These are phyloP conservation scores for Origma solitaria DNA, from an alignment of 2,113 vertebrate genomes.

Conservation along the genomic window DNA sequence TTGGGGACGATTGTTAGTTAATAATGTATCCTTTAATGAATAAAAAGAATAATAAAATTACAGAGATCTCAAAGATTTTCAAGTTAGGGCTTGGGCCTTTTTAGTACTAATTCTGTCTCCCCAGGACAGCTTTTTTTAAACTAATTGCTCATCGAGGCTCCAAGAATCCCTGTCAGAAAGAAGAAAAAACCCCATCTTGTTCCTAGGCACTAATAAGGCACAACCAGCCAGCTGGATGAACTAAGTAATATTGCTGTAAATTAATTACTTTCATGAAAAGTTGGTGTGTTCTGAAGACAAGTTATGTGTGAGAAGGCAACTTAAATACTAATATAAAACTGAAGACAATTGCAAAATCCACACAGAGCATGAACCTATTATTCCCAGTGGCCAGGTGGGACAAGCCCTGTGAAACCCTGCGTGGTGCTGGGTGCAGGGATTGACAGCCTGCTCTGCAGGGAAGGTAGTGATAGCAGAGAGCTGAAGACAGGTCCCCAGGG, in stretches of 20 bases:
- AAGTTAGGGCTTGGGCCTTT: constrained; percentile 29
- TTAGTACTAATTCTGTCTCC: constrained; percentile 65
- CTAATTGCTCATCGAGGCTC: constrained; percentile 68
- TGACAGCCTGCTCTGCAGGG: not conserved
- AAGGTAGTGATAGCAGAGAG: not conserved
- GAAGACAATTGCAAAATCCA: constrained; percentile 4
- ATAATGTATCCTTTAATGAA: constrained; percentile 49
- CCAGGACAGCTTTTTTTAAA: constrained; percentile 52
- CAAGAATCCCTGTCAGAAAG: constrained; percentile 64
- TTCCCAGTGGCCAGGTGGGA: not conserved
- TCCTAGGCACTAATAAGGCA: constrained; percentile 70
- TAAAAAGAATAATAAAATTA: constrained; percentile 26
- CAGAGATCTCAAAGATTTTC: constrained; percentile 61
- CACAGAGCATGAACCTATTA: not conserved
- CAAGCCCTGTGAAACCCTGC: not conserved
- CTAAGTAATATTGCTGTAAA: constrained; percentile 58
- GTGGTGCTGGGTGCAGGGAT: not conserved
- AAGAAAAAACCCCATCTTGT: constrained; percentile 60
- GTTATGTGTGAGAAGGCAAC: constrained; percentile 44
- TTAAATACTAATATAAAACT: constrained; percentile 16
- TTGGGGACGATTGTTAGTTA: constrained; percentile 39
- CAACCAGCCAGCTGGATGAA: constrained; percentile 50
- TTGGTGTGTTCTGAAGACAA: constrained; percentile 20
- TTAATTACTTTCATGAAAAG: constrained; percentile 63
- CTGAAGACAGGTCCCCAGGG: not conserved